Percentiles rank a stretch among this genome's conserved stretches.
phyloP scores from a whole-genome alignment of 2,888 invertebrate species.

The Reticulitermes lucifugus region DNA sequence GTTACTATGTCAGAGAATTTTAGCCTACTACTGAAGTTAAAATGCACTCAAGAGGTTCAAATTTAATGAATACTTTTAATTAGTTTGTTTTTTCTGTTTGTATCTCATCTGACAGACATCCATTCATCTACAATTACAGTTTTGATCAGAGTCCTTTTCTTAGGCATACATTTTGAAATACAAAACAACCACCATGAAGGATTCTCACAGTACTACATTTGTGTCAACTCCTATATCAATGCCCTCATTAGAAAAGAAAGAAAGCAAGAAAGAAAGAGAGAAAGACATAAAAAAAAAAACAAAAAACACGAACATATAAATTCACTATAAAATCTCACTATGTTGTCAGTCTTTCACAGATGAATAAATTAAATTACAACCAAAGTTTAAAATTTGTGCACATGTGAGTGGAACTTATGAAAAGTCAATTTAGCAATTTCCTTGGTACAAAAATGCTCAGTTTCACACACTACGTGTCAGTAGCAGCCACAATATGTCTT shows the following conservation, averaged over 20 bases:
- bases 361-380: not conserved
- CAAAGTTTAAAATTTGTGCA: not conserved
- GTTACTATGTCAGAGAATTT: no score
- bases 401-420: not conserved
- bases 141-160: not conserved
- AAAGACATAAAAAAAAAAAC: not conserved
- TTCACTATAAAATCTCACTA: constrained; percentile 26
- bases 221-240: not conserved
- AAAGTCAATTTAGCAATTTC: not conserved
- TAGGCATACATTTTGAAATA: constrained; percentile 23
- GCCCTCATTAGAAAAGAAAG: not conserved
- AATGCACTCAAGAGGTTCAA: not conserved
- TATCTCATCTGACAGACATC: not conserved
- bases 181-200: not conserved
- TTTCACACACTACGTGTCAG: not conserved
- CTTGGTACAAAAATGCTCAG: not conserved
- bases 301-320: not conserved
- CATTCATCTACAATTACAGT: not conserved
- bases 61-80: not conserved
- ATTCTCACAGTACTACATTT: not conserved
- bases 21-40: no score
- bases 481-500: not conserved
- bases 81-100: no score
- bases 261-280: no score
- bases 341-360: constrained; percentile 4